phyloP scores from a whole-genome alignment of 2,113 vertebrate genomes.

The Lagopus muta region DNA sequence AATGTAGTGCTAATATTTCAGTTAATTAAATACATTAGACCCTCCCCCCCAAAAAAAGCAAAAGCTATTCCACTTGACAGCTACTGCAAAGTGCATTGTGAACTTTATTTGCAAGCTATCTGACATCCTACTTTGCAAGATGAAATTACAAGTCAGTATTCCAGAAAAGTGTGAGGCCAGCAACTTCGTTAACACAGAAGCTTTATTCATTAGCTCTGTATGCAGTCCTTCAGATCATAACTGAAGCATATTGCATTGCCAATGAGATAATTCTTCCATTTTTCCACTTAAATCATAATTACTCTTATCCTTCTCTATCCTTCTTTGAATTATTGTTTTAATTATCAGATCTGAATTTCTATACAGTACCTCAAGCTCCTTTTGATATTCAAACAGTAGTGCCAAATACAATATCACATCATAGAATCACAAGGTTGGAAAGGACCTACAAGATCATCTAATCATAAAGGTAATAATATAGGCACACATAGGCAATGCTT shows the following conservation, averaged over 20 bases:
- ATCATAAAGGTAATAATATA: background rate
- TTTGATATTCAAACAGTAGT: background rate
- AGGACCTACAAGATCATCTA: background rate
- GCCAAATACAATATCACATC: background rate
- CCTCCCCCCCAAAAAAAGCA: background rate
- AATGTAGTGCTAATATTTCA: background rate
- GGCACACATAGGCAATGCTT: background rate
- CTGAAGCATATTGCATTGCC: background rate
- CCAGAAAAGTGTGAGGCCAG: fast-evolving
- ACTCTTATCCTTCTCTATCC: background rate
- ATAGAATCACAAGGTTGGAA: too few species aligned
- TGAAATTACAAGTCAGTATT: background rate
- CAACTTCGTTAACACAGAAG: background rate
- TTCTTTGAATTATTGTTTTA: background rate
- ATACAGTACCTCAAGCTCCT: background rate
- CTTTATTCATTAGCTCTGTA: background rate
- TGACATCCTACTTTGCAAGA: background rate
- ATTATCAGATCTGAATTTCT: background rate
- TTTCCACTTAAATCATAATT: background rate
- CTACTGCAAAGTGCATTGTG: background rate
- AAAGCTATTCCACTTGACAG: background rate
- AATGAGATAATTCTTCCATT: background rate
- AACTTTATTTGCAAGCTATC: background rate
- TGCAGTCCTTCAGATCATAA: background rate
- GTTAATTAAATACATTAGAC: background rate